Percentiles rank a stretch among this genome's conserved stretches.
phyloP scores from a whole-genome alignment of 2,113 vertebrate species.

The Antennarius striatus region DNA sequence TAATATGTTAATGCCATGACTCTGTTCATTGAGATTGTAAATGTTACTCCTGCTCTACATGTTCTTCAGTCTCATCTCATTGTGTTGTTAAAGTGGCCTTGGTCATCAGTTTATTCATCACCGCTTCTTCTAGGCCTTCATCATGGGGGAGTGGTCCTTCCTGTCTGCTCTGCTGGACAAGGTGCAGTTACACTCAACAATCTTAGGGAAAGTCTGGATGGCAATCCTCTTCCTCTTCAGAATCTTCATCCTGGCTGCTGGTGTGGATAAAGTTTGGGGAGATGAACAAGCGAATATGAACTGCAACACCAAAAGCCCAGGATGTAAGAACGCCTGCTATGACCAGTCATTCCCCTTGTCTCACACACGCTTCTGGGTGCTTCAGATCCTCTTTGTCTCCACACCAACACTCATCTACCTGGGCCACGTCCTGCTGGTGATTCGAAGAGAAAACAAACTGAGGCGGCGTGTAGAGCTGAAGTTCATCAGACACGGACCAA shows the following conservation, averaged over 20 bases:
- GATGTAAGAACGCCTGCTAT: constrained; percentile 75
- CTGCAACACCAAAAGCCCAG: constrained; percentile 66
- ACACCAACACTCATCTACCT: constrained; percentile 73
- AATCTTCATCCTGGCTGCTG: constrained; percentile 75
- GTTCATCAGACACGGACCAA: neutral
- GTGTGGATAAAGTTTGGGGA: constrained; percentile 75
- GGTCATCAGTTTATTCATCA: neutral
- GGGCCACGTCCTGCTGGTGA: constrained; percentile 73
- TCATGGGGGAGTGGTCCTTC: constrained; percentile 78
- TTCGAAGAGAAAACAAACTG: constrained; percentile 74
- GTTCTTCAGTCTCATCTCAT: too few species aligned
- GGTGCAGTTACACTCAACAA: constrained; percentile 77
- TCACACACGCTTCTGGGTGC: constrained; percentile 78
- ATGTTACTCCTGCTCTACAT: too few species aligned
- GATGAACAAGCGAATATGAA: constrained; percentile 75
- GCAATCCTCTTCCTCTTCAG: constrained; percentile 77
- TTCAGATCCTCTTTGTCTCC: constrained; percentile 77
- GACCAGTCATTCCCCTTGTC: constrained; percentile 74
- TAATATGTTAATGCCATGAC: too few species aligned
- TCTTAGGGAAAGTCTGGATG: constrained; percentile 79
- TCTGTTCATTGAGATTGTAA: too few species aligned
- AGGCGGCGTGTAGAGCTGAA: constrained; percentile 72
- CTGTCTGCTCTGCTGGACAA: constrained; percentile 75
- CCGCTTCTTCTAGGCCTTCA: constrained; percentile 1
- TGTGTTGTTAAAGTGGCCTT: neutral